These are phyloP conservation scores for Conus betulinus DNA, from an alignment of 1,140 invertebrate species.

Conservation along the genomic window DNA sequence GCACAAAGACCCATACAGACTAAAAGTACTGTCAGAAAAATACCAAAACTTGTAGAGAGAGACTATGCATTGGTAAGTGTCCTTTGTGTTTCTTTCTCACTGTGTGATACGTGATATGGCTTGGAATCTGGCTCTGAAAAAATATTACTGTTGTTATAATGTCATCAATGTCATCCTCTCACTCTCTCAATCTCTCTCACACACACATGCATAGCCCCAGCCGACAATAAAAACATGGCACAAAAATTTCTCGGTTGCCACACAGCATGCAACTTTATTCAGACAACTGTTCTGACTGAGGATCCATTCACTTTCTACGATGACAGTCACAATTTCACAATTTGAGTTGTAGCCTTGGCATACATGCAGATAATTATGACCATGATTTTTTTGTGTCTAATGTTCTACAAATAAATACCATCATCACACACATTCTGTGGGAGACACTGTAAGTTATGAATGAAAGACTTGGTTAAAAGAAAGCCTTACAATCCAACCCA, in stretches of 20 bases:
- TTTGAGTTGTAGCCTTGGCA: not conserved
- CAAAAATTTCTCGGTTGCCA: not conserved
- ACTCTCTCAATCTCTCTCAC: not conserved
- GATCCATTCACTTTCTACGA: not conserved
- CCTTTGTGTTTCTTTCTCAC: no score
- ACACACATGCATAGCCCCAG: not conserved
- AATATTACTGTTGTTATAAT: no score
- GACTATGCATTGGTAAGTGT: no score
- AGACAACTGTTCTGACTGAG: not conserved
- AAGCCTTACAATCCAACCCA: not conserved
- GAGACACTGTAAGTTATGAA: constrained; percentile 16
- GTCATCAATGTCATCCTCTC: not conserved
- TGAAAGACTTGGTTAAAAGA: constrained; percentile 13
- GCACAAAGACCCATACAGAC: no score
- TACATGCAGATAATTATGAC: not conserved
- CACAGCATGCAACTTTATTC: constrained; percentile 1
- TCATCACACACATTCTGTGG: not conserved
- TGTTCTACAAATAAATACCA: not conserved
- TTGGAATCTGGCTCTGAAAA: no score
- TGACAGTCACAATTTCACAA: no score
- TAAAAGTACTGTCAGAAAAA: no score
- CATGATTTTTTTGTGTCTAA: not conserved
- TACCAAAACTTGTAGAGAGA: no score
- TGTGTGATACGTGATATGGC: no score
- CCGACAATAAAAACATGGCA: not conserved